Evolutionary conservation across 2,113 vertebrate genomes (phyloP), one percentile per base, ranked within the genome.

Genomic region (Pandion haliaetus): DNA sequence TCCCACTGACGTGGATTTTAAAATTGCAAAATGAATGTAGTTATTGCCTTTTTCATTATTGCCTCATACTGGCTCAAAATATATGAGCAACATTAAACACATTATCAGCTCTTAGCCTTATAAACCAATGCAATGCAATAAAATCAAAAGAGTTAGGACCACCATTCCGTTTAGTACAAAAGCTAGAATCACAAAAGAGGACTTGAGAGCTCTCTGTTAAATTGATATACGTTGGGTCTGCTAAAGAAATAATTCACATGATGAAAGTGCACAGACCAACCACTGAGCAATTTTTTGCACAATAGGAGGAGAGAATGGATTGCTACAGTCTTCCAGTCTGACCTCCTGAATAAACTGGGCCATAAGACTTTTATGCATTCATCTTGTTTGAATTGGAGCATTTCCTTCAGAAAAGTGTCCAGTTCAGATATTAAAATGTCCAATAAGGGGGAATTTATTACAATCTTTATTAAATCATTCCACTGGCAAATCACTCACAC

Each of bases 391-490:
- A 90, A 79, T 17, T 82, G 84, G 58, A 96, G 34, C 45, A 82
- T 70, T 94, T 94, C 44, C 86, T 91, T 79, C 84, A 34, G 34
- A 85, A 92, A 89, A 91, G 31, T 40, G 93, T 36, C 20, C 91
- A 85, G 70, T 85, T 93, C 77, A 76, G 69, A 82, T 91, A 86
- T 89, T 45, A 58, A 82, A 79, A 65, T 24, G 45, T 40, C 62
- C 66, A 94, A n/a, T 93, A 77, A 95, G 29, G 4, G 19, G 29
- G 70, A 95, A 96, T 90, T 85, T 87, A 96, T 95, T 91, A 62
- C 58, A 87, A 54, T 66, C 26, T 82, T 97, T 89, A 95, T 94
- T 91, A 95, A 94, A 97, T 93, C 83, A 82, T 87, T 91, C 42
- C 62, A 93, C 42, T 91, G 80, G 69, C 45, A 96, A 95, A 93